Conservation (phyloP, 2,113 vertebrate genomes). For the pig (Sus scrofa) region T2T-Sscrofa CM000814.6:146837001-146837500, state of each 20-base stretch:
- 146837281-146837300: neutral
- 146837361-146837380: neutral
- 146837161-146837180: neutral
- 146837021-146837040: neutral
- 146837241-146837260: neutral
- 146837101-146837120: neutral
- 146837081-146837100: neutral
- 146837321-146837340: rapidly evolving
- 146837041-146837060: neutral
- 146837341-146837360: neutral
- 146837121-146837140: neutral
- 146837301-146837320: rapidly evolving
- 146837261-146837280: neutral
- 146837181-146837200: neutral
- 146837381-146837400: neutral
- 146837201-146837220: neutral
- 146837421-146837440: too few relatives aligned
- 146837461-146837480: rapidly evolving
- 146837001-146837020: rapidly evolving
- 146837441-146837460: too few relatives aligned
- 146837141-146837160: neutral
- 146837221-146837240: neutral
- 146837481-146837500: neutral
- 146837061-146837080: neutral
- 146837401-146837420: too few relatives aligned